These are phyloP conservation scores for Plecotus auritus DNA, from an alignment of 2,113 vertebrate species.

Conservation along the genomic window DNA sequence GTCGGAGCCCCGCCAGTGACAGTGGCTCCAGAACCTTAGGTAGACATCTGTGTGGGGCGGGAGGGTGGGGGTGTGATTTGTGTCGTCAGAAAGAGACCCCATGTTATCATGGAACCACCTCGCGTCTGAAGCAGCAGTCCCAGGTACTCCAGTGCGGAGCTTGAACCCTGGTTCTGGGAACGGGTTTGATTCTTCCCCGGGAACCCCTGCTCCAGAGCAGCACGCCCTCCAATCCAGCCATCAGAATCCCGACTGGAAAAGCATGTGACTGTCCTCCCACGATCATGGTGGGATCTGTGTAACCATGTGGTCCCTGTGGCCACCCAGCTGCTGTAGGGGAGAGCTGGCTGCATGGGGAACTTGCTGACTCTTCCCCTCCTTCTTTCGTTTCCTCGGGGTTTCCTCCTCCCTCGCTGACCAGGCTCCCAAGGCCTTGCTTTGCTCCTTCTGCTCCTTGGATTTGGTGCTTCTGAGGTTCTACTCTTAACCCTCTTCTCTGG, in stretches of 20 bases:
- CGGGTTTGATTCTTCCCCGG: background rate
- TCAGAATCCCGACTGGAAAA: background rate
- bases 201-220: background rate
- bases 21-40: background rate
- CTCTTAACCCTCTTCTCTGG: background rate
- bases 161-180: background rate
- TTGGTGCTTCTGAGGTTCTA: background rate
- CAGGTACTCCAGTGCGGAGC: background rate
- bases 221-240: background rate
- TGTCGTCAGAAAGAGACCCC: background rate
- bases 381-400: background rate
- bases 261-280: fast-evolving
- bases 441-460: background rate
- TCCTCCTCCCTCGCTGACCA: background rate
- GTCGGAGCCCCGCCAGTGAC: background rate
- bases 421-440: background rate
- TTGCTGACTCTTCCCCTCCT: background rate
- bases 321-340: background rate
- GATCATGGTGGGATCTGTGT: background rate
- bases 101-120: background rate
- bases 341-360: background rate
- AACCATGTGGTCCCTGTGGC: background rate
- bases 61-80: background rate
- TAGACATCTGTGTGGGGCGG: background rate
- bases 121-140: background rate